phyloP scores from a whole-genome alignment of 1,140 invertebrate genomes.

The Plutomurus gul region DNA sequence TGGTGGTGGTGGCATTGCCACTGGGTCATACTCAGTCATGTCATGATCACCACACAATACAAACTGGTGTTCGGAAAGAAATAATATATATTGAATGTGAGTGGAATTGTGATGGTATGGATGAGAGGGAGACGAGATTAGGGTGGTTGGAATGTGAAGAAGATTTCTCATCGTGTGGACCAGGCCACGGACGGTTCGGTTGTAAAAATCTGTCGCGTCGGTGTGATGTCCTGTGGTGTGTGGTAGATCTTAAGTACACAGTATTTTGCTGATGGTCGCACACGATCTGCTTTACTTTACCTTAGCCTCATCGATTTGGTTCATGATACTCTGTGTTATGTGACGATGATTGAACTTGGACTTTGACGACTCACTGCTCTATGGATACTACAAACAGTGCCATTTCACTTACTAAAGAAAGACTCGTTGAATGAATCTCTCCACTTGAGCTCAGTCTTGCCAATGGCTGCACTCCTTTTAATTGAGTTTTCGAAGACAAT shows the following conservation, averaged over 20 bases:
- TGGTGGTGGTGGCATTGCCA: neutral
- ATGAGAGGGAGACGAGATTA: too few species aligned
- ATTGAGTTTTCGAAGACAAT: conserved; percentile 21
- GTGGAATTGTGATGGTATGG: neutral
- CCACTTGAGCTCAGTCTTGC: conserved; percentile 18
- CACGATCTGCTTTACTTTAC: neutral
- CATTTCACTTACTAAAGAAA: neutral
- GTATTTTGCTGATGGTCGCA: neutral
- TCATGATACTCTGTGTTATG: neutral
- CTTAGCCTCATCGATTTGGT: neutral
- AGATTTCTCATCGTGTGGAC: too few species aligned
- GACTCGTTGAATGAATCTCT: conserved; percentile 7
- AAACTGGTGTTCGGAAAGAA: neutral
- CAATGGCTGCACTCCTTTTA: conserved; percentile 22
- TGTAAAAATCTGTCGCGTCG: neutral
- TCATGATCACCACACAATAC: neutral
- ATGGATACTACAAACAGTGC: neutral
- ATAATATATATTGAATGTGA: neutral
- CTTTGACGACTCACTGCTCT: neutral
- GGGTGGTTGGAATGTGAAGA: too few species aligned
- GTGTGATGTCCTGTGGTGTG: neutral
- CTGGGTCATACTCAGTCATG: neutral
- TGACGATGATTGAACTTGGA: conserved; percentile 20
- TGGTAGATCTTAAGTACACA: conserved; percentile 9
- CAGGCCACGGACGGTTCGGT: neutral